Evolutionary conservation across 2,113 vertebrate species (phyloP).

Genomic region (Pycnonotus jocosus): DNA sequence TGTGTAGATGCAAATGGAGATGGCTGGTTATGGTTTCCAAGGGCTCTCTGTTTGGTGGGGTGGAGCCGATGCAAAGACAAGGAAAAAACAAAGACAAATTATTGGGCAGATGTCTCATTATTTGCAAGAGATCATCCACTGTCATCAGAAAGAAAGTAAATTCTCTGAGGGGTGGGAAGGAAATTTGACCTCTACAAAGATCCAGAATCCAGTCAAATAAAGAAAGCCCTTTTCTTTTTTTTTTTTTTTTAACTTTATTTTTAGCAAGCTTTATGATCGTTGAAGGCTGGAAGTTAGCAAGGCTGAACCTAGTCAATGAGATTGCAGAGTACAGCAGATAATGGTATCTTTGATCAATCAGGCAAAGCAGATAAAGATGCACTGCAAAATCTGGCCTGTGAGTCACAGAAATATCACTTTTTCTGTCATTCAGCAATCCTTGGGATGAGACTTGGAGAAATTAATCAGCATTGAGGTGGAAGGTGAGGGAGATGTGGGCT

Average conservation of each 20-base stretch:
- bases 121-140: neutral
- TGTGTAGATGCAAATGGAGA: neutral
- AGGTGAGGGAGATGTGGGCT: neutral
- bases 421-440: slow-evolving; percentile 1
- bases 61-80: neutral
- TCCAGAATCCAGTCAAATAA: neutral
- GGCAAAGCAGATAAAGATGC: slow-evolving; percentile 17
- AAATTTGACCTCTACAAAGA: neutral
- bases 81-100: neutral
- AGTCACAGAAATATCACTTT: neutral
- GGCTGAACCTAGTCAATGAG: neutral
- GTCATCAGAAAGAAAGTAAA: neutral
- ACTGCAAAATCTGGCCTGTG: neutral
- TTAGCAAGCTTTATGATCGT: neutral
- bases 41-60: neutral
- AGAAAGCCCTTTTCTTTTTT: rapidly evolving
- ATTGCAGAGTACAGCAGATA: neutral
- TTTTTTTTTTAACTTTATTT: neutral
- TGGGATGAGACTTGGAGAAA: neutral
- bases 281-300: neutral
- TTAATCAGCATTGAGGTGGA: neutral
- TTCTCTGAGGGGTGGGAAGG: neutral
- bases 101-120: neutral
- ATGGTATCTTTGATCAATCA: neutral
- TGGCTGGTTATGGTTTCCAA: neutral